Base-by-base conservation (phyloP, 2,113 vertebrate genomes). In the Nothobranchius furzeri region DNA sequence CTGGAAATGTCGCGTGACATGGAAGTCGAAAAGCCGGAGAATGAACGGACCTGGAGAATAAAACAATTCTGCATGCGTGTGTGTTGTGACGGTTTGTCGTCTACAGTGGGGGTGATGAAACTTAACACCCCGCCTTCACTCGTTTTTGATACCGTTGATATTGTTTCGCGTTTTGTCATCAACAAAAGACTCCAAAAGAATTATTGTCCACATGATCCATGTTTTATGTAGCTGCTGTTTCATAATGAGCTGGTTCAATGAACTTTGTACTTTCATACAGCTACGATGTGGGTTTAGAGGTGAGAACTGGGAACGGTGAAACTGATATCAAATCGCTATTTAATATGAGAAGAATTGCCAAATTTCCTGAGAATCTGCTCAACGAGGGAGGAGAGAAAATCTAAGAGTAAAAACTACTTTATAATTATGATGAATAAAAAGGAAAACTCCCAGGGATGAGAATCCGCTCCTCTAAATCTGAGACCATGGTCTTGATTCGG, bases 1-100 rank as follows among this genome's bases (percentile, higher is more conserved):
- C 35, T 68, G 81, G 64, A 83, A 80, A 46, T 64, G 68, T 65
- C 67, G 52, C 59, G 60, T 73, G 67, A 68, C 74, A 73, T 70
- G 76, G 68, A 60, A 79, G 75, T 15, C 53, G 70, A 60, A 59
- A 60, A 77, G 53, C 74, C 70, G 75, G 71, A 74, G 62, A 71
- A 82, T 81, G 70, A 82, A 71, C 68, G 50, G 63, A 77, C 42
- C 37, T 60, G n/a, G 20, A 8, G 50, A 73, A 54, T 75, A 68
- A 84, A 70, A 74, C 53, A 73, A 75, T 76, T 14, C 17, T 45
- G 30, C 52, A 45, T 42, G 43, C 62, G 37, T 51, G 58, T 30
- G 45, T 61, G 25, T 13, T 6, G 30, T 30, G 30, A 30, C 30
- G 55, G 43, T 35, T 52, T 9, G 45, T 12, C 10, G 20, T 43